Percentiles rank a stretch among this genome's conserved stretches.
Evolutionary conservation across 2,797 vertebrate genomes (phyloP).

Genomic region (Lindbergichthys nudifrons): DNA sequence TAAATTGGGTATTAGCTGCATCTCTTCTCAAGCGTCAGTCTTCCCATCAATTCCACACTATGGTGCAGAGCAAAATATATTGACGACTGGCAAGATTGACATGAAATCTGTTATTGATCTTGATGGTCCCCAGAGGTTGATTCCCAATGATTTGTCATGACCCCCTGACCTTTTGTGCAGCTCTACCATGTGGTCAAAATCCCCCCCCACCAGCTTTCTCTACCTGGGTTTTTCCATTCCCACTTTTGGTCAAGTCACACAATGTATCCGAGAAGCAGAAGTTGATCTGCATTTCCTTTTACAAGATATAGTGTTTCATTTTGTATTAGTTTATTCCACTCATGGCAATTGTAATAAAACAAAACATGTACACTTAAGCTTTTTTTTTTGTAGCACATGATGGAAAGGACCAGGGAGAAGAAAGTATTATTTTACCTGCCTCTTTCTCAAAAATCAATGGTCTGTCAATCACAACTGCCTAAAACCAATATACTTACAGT

Average conservation of each 20-base stretch:
- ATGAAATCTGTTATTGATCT: slow-evolving; percentile 31
- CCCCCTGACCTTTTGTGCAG: slow-evolving; percentile 21
- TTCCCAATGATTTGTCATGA: slow-evolving; percentile 24
- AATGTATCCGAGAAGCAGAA: neutral
- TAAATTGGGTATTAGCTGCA: neutral
- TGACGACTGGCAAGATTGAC: slow-evolving; percentile 17
- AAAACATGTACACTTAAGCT: too few relatives aligned
- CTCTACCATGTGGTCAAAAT: slow-evolving; percentile 1
- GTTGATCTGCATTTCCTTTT: neutral
- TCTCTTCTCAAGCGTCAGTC: neutral
- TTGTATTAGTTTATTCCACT: too few relatives aligned
- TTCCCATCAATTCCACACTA: neutral
- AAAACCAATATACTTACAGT: too few relatives aligned
- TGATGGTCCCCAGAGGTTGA: slow-evolving; percentile 10
- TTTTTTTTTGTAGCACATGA: too few relatives aligned
- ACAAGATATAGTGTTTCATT: neutral
- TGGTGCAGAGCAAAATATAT: slow-evolving; percentile 13
- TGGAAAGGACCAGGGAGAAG: too few relatives aligned
- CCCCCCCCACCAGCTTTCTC: neutral
- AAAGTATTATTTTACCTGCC: too few relatives aligned
- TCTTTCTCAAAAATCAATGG: too few relatives aligned
- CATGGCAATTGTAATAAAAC: too few relatives aligned
- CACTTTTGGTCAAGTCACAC: neutral
- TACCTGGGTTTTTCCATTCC: neutral
- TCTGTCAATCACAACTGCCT: too few relatives aligned